Percentiles rank a stretch among this genome's conserved stretches.
phyloP scores from a whole-genome alignment of 2,113 vertebrate genomes.

The Sisor rabdophorus region DNA sequence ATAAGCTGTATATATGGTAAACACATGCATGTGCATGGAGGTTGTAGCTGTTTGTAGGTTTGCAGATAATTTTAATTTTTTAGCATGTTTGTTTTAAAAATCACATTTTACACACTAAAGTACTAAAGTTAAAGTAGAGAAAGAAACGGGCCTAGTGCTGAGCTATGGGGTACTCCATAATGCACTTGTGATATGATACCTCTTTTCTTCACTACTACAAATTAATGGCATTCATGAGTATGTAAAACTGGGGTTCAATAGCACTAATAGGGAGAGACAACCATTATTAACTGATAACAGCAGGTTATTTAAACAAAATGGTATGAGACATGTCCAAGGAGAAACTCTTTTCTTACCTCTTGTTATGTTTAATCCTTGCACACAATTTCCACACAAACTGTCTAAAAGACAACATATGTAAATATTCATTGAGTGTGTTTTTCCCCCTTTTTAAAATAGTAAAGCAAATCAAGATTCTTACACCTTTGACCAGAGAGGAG shows the following conservation, averaged over 20 bases:
- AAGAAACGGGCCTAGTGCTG: no score
- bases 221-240: no score
- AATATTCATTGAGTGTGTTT: background rate
- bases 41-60: background rate
- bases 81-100: no score
- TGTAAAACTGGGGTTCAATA: background rate
- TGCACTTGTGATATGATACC: no score
- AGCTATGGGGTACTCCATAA: no score
- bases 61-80: background rate
- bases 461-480: constrained; percentile 35
- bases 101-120: no score
- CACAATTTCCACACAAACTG: background rate
- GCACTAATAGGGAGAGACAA: no score
- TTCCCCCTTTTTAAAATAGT: constrained; percentile 3
- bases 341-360: background rate
- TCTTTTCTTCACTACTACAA: background rate
- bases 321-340: background rate
- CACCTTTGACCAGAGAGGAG: constrained; percentile 33
- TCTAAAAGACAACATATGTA: no score
- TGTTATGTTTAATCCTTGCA: background rate
- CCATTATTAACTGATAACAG: background rate
- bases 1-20: background rate
- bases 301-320: no score
- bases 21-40: background rate
- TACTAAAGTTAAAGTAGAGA: no score